phyloP scores from a whole-genome alignment of 2,113 vertebrate species.

The Callorhinus ursinus region DNA sequence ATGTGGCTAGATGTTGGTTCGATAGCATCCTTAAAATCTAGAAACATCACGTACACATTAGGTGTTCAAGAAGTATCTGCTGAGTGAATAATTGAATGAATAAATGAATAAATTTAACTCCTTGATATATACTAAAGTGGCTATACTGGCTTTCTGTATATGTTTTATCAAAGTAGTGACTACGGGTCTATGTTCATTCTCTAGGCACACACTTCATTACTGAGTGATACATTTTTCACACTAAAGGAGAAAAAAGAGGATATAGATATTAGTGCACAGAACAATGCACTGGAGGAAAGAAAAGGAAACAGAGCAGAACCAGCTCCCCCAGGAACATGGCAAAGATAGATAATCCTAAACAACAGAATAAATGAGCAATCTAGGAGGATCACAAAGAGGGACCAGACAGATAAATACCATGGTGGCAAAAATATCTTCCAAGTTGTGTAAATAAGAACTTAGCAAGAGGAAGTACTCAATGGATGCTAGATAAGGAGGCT shows the following conservation, averaged over 20 bases:
- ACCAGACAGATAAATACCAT: not conserved
- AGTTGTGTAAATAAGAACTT: constrained; percentile 26
- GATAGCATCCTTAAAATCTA: not conserved
- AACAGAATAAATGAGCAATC: not conserved
- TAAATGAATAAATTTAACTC: not conserved
- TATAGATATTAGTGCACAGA: not conserved
- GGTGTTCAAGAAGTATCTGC: not conserved
- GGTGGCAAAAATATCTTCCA: not conserved
- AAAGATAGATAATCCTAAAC: not conserved
- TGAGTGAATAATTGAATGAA: not conserved
- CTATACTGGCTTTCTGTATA: not conserved
- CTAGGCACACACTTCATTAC: not conserved
- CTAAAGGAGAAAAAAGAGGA: not conserved
- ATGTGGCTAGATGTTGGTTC: not conserved
- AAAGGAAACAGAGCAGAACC: constrained; percentile 37
- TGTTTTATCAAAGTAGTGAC: not conserved
- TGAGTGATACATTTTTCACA: constrained; percentile 44
- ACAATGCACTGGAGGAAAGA: not conserved
- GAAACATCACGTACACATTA: not conserved
- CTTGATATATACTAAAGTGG: not conserved
- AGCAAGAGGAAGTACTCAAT: not conserved
- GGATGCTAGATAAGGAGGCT: not conserved
- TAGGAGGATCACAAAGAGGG: not conserved
- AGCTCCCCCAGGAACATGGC: not conserved
- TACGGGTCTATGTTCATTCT: not conserved